Evolutionary conservation across 2,888 invertebrate genomes (phyloP).

Genomic region (Melinaea menophilus): DNA sequence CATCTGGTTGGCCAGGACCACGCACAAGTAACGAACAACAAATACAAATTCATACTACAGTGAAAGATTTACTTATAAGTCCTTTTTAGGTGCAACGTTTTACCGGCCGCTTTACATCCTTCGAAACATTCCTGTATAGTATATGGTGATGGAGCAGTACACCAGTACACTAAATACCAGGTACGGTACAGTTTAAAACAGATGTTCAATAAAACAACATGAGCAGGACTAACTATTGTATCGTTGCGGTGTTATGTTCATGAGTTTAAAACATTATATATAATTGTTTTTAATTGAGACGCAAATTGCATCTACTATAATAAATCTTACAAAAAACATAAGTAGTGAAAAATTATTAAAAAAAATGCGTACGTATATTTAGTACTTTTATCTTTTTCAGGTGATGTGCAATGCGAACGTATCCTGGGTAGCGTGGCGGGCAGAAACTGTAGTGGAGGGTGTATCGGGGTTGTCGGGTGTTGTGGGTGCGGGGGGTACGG

Average conservation of each 20-base stretch:
- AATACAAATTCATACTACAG: background rate
- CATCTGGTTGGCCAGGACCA: conserved; percentile 63
- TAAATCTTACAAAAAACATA: too few relatives aligned
- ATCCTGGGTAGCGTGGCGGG: conserved; percentile 43
- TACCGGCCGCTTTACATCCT: conserved; percentile 63
- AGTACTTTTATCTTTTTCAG: conserved; percentile 33
- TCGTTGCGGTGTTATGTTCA: too few relatives aligned
- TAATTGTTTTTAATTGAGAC: too few relatives aligned
- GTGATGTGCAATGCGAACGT: conserved; percentile 63
- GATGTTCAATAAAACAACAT: background rate
- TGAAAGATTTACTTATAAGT: background rate
- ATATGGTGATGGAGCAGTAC: conserved; percentile 53
- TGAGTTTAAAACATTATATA: too few relatives aligned
- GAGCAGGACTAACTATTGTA: too few relatives aligned
- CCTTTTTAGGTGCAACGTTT: conserved; percentile 44
- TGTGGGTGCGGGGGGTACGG: conserved; percentile 48
- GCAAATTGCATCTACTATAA: too few relatives aligned
- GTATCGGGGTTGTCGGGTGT: conserved; percentile 41
- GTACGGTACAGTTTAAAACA: conserved; percentile 34
- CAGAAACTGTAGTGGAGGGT: conserved; percentile 41
- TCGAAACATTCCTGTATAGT: conserved; percentile 63
- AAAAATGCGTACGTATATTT: too few relatives aligned
- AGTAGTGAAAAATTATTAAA: too few relatives aligned
- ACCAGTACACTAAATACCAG: conserved; percentile 65
- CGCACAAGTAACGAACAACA: conserved; percentile 47